Evolutionary conservation across 2,888 invertebrate species (phyloP).

Genomic region (Creontiades dilutus): DNA sequence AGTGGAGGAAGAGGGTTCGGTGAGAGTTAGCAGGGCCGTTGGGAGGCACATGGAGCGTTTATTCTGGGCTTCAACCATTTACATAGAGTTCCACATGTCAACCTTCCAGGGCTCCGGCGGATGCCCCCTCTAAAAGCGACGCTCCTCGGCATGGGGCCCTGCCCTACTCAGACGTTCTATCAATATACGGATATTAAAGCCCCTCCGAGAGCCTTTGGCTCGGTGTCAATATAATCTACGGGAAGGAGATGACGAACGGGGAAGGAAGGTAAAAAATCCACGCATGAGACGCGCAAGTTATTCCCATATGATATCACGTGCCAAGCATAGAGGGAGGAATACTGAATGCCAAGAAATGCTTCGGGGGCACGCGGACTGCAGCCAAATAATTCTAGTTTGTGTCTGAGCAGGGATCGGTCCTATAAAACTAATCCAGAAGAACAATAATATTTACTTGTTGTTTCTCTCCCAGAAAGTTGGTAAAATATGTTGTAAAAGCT

Average conservation of each 20-base stretch:
- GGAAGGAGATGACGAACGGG: neutral
- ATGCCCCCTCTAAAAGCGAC: constrained; percentile 40
- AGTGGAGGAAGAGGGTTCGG: constrained; percentile 53
- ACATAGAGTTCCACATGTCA: constrained; percentile 61
- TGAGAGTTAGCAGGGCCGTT: constrained; percentile 63
- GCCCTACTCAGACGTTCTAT: constrained; percentile 45
- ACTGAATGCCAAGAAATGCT: constrained; percentile 30
- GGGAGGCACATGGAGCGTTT: constrained; percentile 63
- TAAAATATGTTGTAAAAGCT: no score
- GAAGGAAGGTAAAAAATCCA: constrained; percentile 16
- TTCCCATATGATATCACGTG: constrained; percentile 50
- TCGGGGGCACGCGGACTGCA: neutral
- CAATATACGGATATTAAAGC: constrained; percentile 43
- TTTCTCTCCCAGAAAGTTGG: no score
- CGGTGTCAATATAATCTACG: constrained; percentile 29
- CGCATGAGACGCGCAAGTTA: constrained; percentile 30
- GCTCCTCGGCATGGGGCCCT: constrained; percentile 2
- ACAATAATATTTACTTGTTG: no score
- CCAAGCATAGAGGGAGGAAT: constrained; percentile 16
- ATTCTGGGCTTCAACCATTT: constrained; percentile 55
- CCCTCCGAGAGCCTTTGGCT: constrained; percentile 5
- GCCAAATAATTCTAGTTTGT: neutral
- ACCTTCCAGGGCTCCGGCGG: constrained; percentile 29
- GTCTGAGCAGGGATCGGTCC: no score
- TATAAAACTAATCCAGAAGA: no score